Evolutionary conservation across 2,113 vertebrate genomes (phyloP).

Genomic region (Hippolais icterina): DNA sequence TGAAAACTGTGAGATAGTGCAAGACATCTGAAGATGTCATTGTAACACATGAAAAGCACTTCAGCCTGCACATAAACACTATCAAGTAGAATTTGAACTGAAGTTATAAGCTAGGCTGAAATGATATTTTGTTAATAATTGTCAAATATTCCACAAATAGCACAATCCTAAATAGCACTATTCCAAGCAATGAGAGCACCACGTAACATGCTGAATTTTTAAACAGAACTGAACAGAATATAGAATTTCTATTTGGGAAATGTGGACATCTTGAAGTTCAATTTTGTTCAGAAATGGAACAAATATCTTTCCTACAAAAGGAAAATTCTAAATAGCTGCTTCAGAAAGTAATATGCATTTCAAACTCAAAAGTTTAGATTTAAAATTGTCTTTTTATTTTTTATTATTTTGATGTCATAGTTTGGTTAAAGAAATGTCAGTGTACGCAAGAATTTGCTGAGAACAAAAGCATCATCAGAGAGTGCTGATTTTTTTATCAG

Average conservation of each 20-base stretch:
- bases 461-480: slow-evolving; percentile 36
- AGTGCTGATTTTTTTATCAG: not conserved
- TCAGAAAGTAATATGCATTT: slow-evolving; percentile 18
- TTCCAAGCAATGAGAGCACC: slow-evolving; percentile 17
- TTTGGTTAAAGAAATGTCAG: slow-evolving; percentile 6
- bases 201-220: slow-evolving; percentile 30
- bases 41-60: slow-evolving; percentile 59
- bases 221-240: slow-evolving; percentile 51
- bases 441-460: not conserved
- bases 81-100: slow-evolving; percentile 45
- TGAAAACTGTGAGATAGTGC: slow-evolving; percentile 41
- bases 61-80: slow-evolving; percentile 56
- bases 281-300: slow-evolving; percentile 49
- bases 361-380: slow-evolving; percentile 28
- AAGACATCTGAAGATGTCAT: slow-evolving; percentile 61
- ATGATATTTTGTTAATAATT: slow-evolving; percentile 66
- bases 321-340: slow-evolving; percentile 29
- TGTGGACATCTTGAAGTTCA: slow-evolving; percentile 52
- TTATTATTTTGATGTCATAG: not conserved
- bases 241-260: slow-evolving; percentile 56
- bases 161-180: slow-evolving; percentile 36
- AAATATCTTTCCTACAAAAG: slow-evolving; percentile 41
- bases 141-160: slow-evolving; percentile 59
- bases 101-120: slow-evolving; percentile 60
- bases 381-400: slow-evolving; percentile 5